Evolutionary conservation across 2,797 vertebrate species (phyloP).

Genomic region (Rhinoraja longicauda): DNA sequence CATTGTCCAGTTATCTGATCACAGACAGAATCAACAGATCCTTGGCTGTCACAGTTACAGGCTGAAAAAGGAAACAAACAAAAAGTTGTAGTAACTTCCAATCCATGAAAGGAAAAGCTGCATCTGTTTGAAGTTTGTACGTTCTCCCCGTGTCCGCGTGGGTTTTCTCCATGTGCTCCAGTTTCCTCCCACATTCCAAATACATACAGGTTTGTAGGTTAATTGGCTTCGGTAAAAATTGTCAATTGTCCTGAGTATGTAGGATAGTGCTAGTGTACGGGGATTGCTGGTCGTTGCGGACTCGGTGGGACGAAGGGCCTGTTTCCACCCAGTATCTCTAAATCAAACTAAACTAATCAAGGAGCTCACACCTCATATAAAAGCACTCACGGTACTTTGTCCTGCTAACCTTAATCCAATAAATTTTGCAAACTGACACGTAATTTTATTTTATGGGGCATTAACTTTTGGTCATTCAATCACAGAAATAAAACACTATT

Average conservation of each 20-base stretch:
- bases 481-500: background rate
- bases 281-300: no score
- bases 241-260: no score
- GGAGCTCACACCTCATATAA: background rate
- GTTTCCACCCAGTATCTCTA: no score
- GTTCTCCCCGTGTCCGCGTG: no score
- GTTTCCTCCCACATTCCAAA: no score
- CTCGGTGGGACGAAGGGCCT: no score
- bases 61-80: slow-evolving; percentile 51
- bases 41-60: slow-evolving; percentile 67
- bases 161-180: no score
- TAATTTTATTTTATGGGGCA: background rate
- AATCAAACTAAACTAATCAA: no score
- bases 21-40: slow-evolving; percentile 61
- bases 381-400: background rate
- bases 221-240: no score
- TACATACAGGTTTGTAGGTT: no score
- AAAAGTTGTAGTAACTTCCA: background rate
- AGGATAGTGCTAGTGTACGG: no score
- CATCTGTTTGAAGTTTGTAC: no score
- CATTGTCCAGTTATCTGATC: slow-evolving; percentile 75
- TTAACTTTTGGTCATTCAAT: background rate
- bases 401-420: background rate
- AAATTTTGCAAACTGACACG: background rate
- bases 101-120: background rate